Base-by-base conservation (phyloP, 2,113 vertebrate genomes). In the Nerophis ophidion region DNA sequence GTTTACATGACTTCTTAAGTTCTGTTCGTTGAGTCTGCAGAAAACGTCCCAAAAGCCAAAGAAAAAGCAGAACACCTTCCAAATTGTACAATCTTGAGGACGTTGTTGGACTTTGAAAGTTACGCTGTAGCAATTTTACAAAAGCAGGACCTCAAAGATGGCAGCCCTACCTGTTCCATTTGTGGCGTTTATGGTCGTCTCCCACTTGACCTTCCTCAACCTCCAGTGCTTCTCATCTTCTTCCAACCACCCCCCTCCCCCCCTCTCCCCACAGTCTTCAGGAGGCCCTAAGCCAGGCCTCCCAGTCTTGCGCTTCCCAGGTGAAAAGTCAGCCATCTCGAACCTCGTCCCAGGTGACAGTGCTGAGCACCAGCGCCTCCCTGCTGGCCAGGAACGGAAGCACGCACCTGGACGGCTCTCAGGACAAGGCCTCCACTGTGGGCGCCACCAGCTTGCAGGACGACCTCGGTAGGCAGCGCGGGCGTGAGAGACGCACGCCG, bases 351-450 rank as follows among this genome's bases (percentile, higher is more conserved):
- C 96, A 96, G 91, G 92, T 96, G 84, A 93, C 95, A 79, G 92
- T 95, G 89, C 93, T 95, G 88, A 93, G 94, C 82, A 87, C 93
- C 82, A 96, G 95, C 80, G 85, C 94, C 87, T 96, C 96, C 93
- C 94, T 98, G 94, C 95, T 98, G 97, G 94, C 96, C 95, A 98
- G 95, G 93, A 97, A 95, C 82, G 97, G 94, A 91, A 98, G 96
- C 93, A 89, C 91, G 83, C 94, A 94, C 87, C 92, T 98, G 91
- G 97, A 98, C 87, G 93, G 93, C 42, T 92, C 94, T 89, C 94
- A 92, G 91, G 96, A 95, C 91, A 91, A 91, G 90, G 94, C 94
- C 78, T 92, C 95, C 70, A 95, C 94, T 77, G 92, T 93, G 77
- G 95, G 94, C 81, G 86, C 91, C 76, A 90, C 93, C 93, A 96